Percentiles rank a stretch among this genome's conserved stretches.
Evolutionary conservation across 2,113 vertebrate genomes (phyloP).

Genomic region (Gymnarchus niloticus): DNA sequence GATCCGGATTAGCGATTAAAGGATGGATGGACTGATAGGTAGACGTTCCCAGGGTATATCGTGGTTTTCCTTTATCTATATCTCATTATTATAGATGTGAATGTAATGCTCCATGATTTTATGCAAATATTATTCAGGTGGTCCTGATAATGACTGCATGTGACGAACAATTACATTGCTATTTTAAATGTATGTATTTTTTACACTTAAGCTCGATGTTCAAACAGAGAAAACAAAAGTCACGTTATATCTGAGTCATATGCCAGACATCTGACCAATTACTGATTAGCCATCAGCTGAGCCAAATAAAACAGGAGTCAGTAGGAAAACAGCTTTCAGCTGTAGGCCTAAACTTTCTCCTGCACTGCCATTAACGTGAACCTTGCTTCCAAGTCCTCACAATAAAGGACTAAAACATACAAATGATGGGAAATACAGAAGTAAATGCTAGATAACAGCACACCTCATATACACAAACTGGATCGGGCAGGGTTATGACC

Average conservation of each 20-base stretch:
- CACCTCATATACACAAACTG: too few relatives aligned
- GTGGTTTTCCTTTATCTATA: not conserved
- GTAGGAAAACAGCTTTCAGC: too few relatives aligned
- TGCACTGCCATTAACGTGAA: too few relatives aligned
- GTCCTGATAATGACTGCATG: conserved; percentile 2
- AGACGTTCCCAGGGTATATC: not conserved
- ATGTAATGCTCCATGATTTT: not conserved
- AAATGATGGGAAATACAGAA: not conserved
- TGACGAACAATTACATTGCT: too few relatives aligned
- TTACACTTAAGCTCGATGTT: not conserved
- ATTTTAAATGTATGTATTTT: not conserved
- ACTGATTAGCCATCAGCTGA: not conserved
- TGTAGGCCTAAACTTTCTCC: too few relatives aligned
- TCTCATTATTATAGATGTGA: not conserved
- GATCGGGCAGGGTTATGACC: too few relatives aligned
- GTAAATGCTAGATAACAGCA: not conserved
- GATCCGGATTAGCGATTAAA: too few relatives aligned
- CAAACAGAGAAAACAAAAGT: not conserved
- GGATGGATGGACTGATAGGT: not conserved
- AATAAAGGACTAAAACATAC: not conserved
- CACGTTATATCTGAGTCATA: not conserved
- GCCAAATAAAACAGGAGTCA: not conserved
- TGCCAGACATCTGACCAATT: not conserved
- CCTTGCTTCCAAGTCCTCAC: too few relatives aligned
- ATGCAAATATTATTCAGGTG: not conserved